Base-by-base conservation (phyloP, 2,888 invertebrate species). In the Coelinius sp. region DNA sequence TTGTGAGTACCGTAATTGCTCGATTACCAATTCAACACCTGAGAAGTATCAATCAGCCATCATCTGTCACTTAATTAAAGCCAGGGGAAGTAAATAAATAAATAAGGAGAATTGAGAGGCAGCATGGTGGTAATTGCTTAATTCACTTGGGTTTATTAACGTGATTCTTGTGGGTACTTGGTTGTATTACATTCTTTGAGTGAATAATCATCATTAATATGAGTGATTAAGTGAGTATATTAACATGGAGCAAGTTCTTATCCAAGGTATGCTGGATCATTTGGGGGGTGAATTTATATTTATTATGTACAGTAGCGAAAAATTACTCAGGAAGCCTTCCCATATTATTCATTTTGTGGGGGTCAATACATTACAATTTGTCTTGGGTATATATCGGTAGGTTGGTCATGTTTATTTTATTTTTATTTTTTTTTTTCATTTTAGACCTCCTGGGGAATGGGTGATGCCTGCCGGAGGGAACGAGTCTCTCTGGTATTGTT, bases 301-400 rank as follows among this genome's bases (percentile, higher is more conserved):
- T 20, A 14, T 35, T 44, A 22, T 44, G 22, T 22, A 41, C 64
- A 25, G 64, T 64, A 44, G 64, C 44, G 3, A 14, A 2, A 44
- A 2, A 20, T 64, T 24, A 38, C 5, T 24, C 6, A 44, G 69
- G 44, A 56, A 69, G 70, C 53, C 59, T 73, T 73, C 49, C 65
- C 53, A 62, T 64, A 73, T 70, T 74, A 74, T 71, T 77, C 77
- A 77, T 73, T 62, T 71, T 52, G 66, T 49, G 66, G 66, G 62
- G 76, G 78, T 78, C 77, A 80, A 84, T 84, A 81, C 80, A 83
- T 84, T 82, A 84, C 79, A 84, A 84, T 84, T 84, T 83, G 84
- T 85, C 84, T 77, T 71, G 78, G 73, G 76, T 73, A 78, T 76
- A 78, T 78, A 75, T 66, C 63, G 41, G 22, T n/a, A 53, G 24